phyloP scores from a whole-genome alignment of 2,113 vertebrate genomes.

The Tragelaphus scriptus region DNA sequence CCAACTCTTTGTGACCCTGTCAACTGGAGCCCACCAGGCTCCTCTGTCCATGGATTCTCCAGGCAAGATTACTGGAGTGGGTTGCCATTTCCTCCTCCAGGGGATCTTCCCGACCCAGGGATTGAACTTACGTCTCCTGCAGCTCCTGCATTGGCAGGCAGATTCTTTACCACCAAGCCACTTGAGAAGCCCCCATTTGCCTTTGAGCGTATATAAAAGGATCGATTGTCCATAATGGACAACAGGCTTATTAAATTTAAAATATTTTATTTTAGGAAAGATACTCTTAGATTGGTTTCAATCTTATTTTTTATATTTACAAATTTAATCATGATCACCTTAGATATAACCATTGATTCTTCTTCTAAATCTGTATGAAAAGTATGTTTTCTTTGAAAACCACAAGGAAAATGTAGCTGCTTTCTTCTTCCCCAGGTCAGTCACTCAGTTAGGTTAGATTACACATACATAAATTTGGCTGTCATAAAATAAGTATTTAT shows the following conservation, averaged over 20 bases:
- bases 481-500: neutral
- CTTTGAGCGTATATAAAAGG: neutral
- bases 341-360: slow-evolving; percentile 30
- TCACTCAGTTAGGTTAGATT: neutral
- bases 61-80: neutral
- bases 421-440: neutral
- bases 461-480: neutral
- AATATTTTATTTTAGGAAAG: slow-evolving; percentile 65
- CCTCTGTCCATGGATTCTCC: neutral
- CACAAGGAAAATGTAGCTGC: slow-evolving; percentile 42
- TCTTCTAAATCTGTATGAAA: slow-evolving; percentile 55
- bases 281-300: slow-evolving; percentile 23
- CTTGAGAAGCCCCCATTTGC: neutral
- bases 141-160: neutral
- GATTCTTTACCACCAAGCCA: neutral
- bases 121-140: neutral
- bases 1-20: neutral
- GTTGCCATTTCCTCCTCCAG: neutral
- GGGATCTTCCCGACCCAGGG: neutral
- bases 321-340: slow-evolving; percentile 25
- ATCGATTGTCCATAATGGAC: neutral
- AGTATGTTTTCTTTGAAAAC: slow-evolving; percentile 32
- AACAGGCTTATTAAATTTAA: slow-evolving; percentile 29
- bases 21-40: neutral
- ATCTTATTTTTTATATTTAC: slow-evolving; percentile 21